These are phyloP conservation scores for Leptoteleia sp. DNA, from an alignment of 1,140 invertebrate species.

Conservation along the genomic window DNA sequence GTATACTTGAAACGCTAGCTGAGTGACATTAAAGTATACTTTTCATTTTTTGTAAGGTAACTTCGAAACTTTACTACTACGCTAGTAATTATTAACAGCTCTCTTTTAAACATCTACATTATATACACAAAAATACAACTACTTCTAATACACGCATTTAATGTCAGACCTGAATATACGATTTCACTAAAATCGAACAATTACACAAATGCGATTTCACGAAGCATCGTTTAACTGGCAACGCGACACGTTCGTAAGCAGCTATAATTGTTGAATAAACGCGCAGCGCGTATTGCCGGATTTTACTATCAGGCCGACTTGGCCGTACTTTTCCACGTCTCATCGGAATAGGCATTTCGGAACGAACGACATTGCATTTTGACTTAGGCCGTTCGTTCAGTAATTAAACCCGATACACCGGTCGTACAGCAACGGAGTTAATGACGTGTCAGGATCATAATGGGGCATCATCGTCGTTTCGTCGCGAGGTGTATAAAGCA, in stretches of 20 bases:
- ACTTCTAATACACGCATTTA: too few relatives aligned
- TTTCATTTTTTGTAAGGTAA: too few relatives aligned
- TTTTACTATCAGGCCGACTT: slow-evolving; percentile 50
- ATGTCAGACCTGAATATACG: too few relatives aligned
- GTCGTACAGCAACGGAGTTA: slow-evolving; percentile 72
- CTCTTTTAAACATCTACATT: too few relatives aligned
- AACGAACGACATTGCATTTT: slow-evolving; percentile 56
- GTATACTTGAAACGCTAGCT: too few relatives aligned
- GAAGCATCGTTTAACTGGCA: slow-evolving; percentile 27
- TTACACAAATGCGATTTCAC: slow-evolving; percentile 16
- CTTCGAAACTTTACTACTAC: too few relatives aligned
- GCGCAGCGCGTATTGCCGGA: slow-evolving; percentile 12
- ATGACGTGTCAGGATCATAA: slow-evolving; percentile 80
- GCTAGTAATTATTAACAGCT: too few relatives aligned
- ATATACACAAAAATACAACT: too few relatives aligned
- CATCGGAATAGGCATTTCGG: slow-evolving; percentile 55
- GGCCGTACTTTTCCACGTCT: slow-evolving; percentile 54
- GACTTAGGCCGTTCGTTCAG: slow-evolving; percentile 63
- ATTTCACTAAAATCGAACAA: too few relatives aligned
- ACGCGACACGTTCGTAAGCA: slow-evolving; percentile 32
- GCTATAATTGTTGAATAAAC: slow-evolving; percentile 35
- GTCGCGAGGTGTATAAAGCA: slow-evolving; percentile 72
- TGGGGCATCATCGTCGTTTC: slow-evolving; percentile 75
- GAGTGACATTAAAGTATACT: too few relatives aligned
- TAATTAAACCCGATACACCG: slow-evolving; percentile 68